Evolutionary conservation across 2,113 vertebrate genomes (phyloP).

Genomic region (Rhinogobius similis): DNA sequence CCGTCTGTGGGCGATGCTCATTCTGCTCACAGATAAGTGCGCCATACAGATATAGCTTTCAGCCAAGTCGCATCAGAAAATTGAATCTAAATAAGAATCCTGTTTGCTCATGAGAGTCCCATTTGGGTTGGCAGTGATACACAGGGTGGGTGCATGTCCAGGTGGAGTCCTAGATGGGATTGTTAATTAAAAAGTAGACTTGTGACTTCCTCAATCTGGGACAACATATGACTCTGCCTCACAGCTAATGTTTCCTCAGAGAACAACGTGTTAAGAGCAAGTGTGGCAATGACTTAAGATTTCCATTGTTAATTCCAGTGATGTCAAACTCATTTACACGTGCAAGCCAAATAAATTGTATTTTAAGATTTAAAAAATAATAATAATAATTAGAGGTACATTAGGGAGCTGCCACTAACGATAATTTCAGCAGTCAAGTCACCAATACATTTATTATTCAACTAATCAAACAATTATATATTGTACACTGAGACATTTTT

Average conservation of each 20-base stretch:
- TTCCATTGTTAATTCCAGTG: neutral
- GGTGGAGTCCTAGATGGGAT: constrained; percentile 36
- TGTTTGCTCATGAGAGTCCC: constrained; percentile 38
- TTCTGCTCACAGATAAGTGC: constrained; percentile 43
- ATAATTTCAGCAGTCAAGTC: no score
- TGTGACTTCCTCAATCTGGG: constrained; percentile 19
- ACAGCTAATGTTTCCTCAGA: neutral
- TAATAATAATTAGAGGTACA: no score
- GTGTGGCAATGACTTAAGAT: neutral
- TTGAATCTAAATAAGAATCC: constrained; percentile 78
- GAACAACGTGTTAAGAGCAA: neutral
- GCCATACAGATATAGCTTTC: constrained; percentile 64
- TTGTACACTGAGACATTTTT: no score
- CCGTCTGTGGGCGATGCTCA: constrained; percentile 21
- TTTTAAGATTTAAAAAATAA: no score
- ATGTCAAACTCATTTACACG: neutral
- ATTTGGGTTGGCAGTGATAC: constrained; percentile 45
- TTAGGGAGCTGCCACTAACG: no score
- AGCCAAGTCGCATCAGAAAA: constrained; percentile 73
- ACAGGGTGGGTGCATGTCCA: constrained; percentile 17
- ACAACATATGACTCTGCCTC: neutral
- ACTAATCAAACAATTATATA: no score
- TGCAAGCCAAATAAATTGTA: neutral
- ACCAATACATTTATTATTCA: no score
- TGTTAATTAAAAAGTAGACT: constrained; percentile 50